Conservation (phyloP, 2,113 vertebrate species). For the Variabilichromis moorii region DNA sequence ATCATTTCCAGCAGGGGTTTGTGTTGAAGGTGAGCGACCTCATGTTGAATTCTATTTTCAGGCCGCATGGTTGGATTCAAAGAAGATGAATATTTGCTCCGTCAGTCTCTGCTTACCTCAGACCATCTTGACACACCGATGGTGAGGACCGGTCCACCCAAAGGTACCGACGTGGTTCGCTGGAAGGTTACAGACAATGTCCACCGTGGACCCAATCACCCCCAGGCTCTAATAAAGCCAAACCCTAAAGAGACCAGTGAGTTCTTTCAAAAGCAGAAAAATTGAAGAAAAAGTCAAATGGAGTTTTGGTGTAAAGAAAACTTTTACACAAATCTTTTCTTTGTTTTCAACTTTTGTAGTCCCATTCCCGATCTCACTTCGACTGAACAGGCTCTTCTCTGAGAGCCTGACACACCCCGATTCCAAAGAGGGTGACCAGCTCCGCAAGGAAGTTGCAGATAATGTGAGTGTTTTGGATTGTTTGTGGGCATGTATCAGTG, state of each 20-base stretch:
- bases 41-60: conserved; percentile 22
- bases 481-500: neutral
- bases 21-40: neutral
- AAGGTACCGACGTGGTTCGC: conserved; percentile 82
- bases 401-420: conserved; percentile 79
- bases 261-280: neutral
- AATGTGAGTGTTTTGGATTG: conserved; percentile 71
- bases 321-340: neutral
- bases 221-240: conserved; percentile 60
- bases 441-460: conserved; percentile 85
- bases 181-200: conserved; percentile 95
- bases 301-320: neutral
- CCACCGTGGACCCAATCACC: conserved; percentile 68
- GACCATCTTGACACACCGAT: conserved; percentile 92
- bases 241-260: conserved; percentile 82
- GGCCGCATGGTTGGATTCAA: conserved; percentile 92
- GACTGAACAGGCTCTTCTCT: conserved; percentile 79
- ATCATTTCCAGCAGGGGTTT: neutral
- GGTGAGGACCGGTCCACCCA: conserved; percentile 81
- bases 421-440: conserved; percentile 75
- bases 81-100: conserved; percentile 91
- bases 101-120: conserved; percentile 82
- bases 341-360: conserved; percentile 62
- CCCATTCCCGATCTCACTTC: conserved; percentile 82
- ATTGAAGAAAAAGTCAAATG: neutral